Base-by-base conservation (phyloP, 2,797 vertebrate species). In the Lateolabrax maculatus region DNA sequence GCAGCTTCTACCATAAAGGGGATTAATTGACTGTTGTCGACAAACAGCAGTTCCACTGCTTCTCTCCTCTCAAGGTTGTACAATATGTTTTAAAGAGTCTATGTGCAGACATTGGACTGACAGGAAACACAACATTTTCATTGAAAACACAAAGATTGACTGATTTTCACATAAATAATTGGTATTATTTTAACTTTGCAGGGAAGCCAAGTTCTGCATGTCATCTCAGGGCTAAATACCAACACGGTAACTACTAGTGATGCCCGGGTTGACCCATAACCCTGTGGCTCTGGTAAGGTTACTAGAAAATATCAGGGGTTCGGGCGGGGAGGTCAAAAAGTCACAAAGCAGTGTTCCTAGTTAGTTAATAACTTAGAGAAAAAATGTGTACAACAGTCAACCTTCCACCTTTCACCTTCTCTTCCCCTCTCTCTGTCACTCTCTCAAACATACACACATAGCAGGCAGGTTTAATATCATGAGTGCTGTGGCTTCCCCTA, bases 1-100 rank as follows among this genome's bases (percentile, higher is more conserved):
- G 71, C 86, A 87, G 79, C 46, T 57, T 86, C 76, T 62, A 80
- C 77, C 80, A 60, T 83, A 74, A 72, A 75, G 68, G 43, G 71
- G 67, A 90, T 86, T 71, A 79, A 90, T 76, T 57, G 79, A 86
- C 71, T 80, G 77, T 81, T 87, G 83, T 87, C 81, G 81, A 88
- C 84, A 90, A 90, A 86, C 48, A 80, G 81, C 74, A 31, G 76
- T 75, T 84, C 52, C 44, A 56, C 55, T 77, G 70, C 29, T 49
- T 83, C 73, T 87, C 66, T 77, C 60, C 69, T 85, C 66, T 81
- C 71, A 81, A 84, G 80, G 68, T 80, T 74, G 56, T 57, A 80
- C 44, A 73, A 49, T 71, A 67, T n/a, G 71, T 79, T 84, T 43
- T 41, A 49, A 77, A 84, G 75, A 44, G 71, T 53, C 56, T 27